Conservation (phyloP, 2,797 vertebrate genomes). For the Falco cherrug region DNA sequence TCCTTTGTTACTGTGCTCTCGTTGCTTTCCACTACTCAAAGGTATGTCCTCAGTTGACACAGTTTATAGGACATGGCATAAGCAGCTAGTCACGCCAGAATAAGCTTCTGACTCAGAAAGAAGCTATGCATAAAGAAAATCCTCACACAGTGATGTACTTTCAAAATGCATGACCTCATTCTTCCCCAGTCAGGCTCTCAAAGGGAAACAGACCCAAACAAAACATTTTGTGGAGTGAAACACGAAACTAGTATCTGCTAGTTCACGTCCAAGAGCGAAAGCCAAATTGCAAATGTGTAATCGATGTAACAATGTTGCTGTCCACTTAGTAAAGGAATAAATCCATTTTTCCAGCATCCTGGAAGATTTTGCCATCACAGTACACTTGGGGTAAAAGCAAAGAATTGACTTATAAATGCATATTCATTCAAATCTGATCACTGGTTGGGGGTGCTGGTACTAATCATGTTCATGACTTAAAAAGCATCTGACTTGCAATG, state of each 20-base stretch:
- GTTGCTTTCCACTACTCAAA: not conserved
- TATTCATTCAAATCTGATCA: not conserved
- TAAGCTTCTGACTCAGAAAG: slow-evolving; percentile 57
- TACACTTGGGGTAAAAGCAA: not conserved
- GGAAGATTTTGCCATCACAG: not conserved
- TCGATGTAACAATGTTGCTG: not conserved
- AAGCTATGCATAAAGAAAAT: slow-evolving; percentile 56
- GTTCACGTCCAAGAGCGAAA: slow-evolving; percentile 10
- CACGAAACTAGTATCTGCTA: not conserved
- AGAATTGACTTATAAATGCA: not conserved
- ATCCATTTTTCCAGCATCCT: not conserved
- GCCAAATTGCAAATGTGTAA: not conserved
- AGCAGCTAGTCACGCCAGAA: slow-evolving; percentile 37
- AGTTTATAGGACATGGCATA: slow-evolving; percentile 50
- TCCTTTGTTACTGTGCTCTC: not conserved
- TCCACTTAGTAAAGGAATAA: slow-evolving; percentile 6
- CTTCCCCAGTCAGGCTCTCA: slow-evolving; percentile 5
- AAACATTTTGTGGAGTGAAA: slow-evolving; percentile 20
- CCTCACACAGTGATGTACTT: slow-evolving; percentile 48
- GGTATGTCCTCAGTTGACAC: slow-evolving; percentile 58
- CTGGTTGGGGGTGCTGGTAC: not conserved
- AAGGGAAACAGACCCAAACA: slow-evolving; percentile 52
- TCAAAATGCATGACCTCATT: slow-evolving; percentile 55
- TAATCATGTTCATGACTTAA: not conserved
- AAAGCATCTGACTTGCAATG: rapidly evolving